These are phyloP conservation scores for Hemichromis elongatus DNA, from an alignment of 2,113 vertebrate genomes.

Conservation along the genomic window DNA sequence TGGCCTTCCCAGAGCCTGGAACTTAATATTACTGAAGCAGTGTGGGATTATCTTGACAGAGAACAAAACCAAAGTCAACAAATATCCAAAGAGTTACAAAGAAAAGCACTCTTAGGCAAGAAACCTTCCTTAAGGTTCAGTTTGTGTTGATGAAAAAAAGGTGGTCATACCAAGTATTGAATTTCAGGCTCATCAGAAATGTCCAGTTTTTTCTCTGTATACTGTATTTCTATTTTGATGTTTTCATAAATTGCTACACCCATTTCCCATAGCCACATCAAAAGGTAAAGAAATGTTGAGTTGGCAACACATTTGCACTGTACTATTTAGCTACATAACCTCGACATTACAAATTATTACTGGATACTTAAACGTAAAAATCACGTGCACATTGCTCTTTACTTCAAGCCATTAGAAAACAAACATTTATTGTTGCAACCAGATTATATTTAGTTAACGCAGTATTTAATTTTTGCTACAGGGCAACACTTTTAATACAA, in stretches of 20 bases:
- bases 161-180: background rate
- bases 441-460: background rate
- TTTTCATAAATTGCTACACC: background rate
- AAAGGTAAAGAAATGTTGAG: fast-evolving
- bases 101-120: background rate
- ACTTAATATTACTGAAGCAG: background rate
- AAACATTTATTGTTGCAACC: background rate
- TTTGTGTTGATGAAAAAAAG: background rate
- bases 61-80: background rate
- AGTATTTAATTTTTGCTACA: background rate
- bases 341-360: background rate
- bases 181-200: background rate
- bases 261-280: background rate
- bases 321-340: background rate
- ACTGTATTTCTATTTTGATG: background rate
- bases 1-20: background rate
- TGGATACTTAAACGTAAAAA: background rate
- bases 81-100: background rate
- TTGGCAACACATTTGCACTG: background rate
- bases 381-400: background rate
- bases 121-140: background rate
- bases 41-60: background rate
- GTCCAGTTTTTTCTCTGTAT: background rate
- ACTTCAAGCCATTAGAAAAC: background rate
- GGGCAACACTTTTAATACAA: background rate